Evolutionary conservation across 2,888 invertebrate genomes (phyloP).

Genomic region (Maniola hyperantus): DNA sequence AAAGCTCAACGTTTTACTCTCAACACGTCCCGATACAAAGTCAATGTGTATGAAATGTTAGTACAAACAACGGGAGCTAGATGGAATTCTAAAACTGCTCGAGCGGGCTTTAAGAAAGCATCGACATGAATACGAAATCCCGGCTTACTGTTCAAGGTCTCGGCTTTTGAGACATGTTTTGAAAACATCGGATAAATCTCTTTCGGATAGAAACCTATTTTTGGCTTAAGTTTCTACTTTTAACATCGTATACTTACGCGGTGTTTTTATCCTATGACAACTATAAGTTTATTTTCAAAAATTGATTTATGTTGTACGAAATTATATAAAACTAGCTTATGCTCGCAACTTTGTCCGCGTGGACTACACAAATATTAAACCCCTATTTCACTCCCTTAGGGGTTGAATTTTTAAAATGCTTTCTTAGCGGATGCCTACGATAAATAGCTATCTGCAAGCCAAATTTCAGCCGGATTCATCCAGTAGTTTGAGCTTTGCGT

Average conservation of each 20-base stretch:
- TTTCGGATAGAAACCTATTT: slow-evolving; percentile 16
- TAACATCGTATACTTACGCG: background rate
- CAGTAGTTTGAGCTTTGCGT: too few species aligned
- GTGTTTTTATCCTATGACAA: background rate
- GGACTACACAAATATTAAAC: too few species aligned
- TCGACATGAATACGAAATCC: slow-evolving; percentile 34
- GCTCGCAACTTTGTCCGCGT: too few species aligned
- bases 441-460: too few species aligned
- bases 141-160: slow-evolving; percentile 26
- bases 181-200: slow-evolving; percentile 27
- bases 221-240: slow-evolving; percentile 11
- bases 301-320: too few species aligned
- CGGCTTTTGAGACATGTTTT: slow-evolving; percentile 15
- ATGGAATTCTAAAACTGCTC: slow-evolving; percentile 30
- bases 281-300: too few species aligned
- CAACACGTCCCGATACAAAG: slow-evolving; percentile 25
- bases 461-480: too few species aligned
- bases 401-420: too few species aligned
- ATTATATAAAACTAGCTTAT: too few species aligned
- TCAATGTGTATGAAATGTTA: slow-evolving; percentile 27
- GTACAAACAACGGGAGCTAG: slow-evolving; percentile 25
- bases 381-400: too few species aligned
- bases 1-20: slow-evolving; percentile 3
- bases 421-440: too few species aligned
- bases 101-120: slow-evolving; percentile 27